Base-by-base conservation (phyloP, 2,888 invertebrate genomes). In the Pammene aurita region DNA sequence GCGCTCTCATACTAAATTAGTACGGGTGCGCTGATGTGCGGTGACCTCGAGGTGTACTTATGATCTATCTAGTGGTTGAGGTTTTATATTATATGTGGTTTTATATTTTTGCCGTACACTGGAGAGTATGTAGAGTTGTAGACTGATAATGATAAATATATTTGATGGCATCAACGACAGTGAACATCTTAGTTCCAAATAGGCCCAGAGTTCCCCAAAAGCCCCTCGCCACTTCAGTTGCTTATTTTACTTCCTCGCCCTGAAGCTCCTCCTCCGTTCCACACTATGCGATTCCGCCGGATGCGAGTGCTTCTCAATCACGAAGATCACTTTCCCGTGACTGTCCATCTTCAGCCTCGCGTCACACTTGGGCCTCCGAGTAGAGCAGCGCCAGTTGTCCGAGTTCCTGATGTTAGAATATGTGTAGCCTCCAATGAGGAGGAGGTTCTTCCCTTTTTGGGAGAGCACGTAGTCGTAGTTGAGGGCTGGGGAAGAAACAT, bases 401-500 rank as follows among this genome's bases (percentile, higher is more conserved):
- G 68, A 34, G 10, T 65, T 65, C 42, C 58, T 55, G 10, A 60
- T 56, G 13, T 65, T 64, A 5, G 63, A 73, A 54, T 72, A 78
- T 0, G 77, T 75, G 42, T 74, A 74, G 7, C 76, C 75, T 1
- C 69, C 74, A 6, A 77, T 58, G 0, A 76, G 48, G 1, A 78
- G 66, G 1, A 76, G 62, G n/a, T 60, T 18, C 50, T 71, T 75
- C 9, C 76, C 73, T 65, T 70, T 73, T 56, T 73, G 75, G 0
- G 77, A 77, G 6, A 48, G 71, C 7, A 74, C 64, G 16, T 73
- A 62, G 35, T 72, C 73, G 44, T 77, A 75, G n/a, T 56, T 64
- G 11, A 67, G 46, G 0, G 50, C 71, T 71, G 71, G 26, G 54
- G 58, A 55, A 62, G 7, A n/a, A 16, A 11, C 13, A n/a, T n/a